phyloP scores from a whole-genome alignment of 2,797 vertebrate genomes.

The Rhynchonycteris naso region DNA sequence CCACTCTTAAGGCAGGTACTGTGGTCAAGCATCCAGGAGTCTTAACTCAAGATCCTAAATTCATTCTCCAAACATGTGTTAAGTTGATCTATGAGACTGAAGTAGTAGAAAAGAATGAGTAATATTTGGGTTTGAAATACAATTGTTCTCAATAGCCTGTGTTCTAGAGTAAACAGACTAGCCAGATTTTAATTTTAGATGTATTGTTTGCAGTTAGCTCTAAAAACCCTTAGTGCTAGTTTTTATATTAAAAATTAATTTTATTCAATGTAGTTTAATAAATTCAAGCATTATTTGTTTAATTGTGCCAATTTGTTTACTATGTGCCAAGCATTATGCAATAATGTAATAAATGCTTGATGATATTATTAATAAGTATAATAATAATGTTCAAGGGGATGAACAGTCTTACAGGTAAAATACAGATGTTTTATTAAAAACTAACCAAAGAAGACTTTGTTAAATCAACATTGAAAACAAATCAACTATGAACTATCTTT shows the following conservation, averaged over 20 bases:
- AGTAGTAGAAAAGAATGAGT: background rate
- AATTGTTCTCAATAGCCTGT: slow-evolving; percentile 31
- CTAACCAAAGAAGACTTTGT: slow-evolving; percentile 52
- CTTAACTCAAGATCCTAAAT: background rate
- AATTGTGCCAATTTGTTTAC: too few relatives aligned
- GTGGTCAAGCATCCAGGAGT: background rate
- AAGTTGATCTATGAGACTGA: background rate
- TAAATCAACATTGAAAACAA: slow-evolving; percentile 60
- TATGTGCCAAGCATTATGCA: slow-evolving; percentile 53
- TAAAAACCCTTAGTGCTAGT: slow-evolving; percentile 45
- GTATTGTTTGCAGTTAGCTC: slow-evolving; percentile 58
- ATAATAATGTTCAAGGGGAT: slow-evolving; percentile 56
- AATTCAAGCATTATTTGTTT: slow-evolving; percentile 67
- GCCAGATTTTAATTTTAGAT: slow-evolving; percentile 57
- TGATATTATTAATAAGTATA: slow-evolving; percentile 62
- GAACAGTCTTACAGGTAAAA: slow-evolving; percentile 55
- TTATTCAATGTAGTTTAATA: slow-evolving; percentile 70
- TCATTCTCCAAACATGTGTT: background rate
- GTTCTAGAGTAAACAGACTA: slow-evolving; percentile 21
- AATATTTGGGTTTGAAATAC: slow-evolving; percentile 15
- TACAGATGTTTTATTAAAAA: slow-evolving; percentile 65
- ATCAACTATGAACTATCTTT: background rate
- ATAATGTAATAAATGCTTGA: slow-evolving; percentile 71
- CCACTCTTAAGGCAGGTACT: background rate
- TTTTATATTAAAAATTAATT: slow-evolving; percentile 76